Evolutionary conservation across 1,140 invertebrate species (phyloP), one percentile per base, ranked within the genome.

Genomic region (Drosophila ogumai): DNA sequence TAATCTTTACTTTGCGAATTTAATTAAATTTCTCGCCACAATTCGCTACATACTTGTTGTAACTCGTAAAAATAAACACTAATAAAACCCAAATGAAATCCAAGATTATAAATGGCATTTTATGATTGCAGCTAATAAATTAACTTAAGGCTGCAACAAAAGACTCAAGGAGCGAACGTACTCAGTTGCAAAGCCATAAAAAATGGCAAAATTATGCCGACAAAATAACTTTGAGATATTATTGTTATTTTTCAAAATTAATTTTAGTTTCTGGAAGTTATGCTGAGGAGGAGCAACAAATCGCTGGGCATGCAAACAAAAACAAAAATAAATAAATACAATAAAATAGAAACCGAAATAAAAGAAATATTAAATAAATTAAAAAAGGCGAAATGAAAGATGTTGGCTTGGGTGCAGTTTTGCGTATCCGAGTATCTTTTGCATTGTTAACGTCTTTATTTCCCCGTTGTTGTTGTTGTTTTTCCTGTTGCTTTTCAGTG

Each of bases 101-200:
- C 19, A 57, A 63, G 67, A 88, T 69, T 44, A 55, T 59, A 72
- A 66, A 66, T 54, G 66, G 61, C 52, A 79, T 82, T 82, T 73
- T 82, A 82, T 87, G 80, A 64, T 52, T 79, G 60, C 25, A 28
- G 68, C 50, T 47, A 66, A 88, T 90, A 90, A 88, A 88, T 90
- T 74, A 90, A 17, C 17, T 52, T 38, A 38, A 52, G 60, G 60
- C 71, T 34, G 25, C 60, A 75, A 84, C 81, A 90, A 88, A 88
- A 90, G 85, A 90, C 85, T 81, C 69, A 81, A 68, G 81, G 36
- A 81, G 79, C 85, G 52, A 90, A 81, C 77, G 66, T 22, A 41
- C 41, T 54, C 31, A 9, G 43, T 38, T 25, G 43, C 28, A 47
- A 34, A 22, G 59, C 12, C 38, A 43, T 69, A 67, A 79, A 50